Base-by-base conservation (phyloP, 2,888 invertebrate genomes). In the Dicranocentrus wangi region DNA sequence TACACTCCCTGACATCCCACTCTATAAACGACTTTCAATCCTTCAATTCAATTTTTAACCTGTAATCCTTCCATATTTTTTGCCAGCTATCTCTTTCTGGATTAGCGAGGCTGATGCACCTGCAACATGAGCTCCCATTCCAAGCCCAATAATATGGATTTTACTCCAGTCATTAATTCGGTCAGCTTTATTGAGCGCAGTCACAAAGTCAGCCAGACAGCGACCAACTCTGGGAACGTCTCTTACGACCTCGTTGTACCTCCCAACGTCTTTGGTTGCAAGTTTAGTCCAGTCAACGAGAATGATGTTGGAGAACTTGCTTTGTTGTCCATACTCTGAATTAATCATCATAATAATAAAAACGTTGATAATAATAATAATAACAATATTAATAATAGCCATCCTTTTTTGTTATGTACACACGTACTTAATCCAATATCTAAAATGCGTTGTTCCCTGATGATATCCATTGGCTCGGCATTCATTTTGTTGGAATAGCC, bases 101-200 rank as follows among this genome's bases (percentile, higher is more conserved):
- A 55, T 23, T 2, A 21, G 2, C 8, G 23, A 55, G 55, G 21
- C 55, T 2, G 15, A 27, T 2, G 2, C n/a, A 5, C 58, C 75
- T 15, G 75, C 75, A 0, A 75, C 43, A 27, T 75, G 75, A 2
- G 75, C 66, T 25, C 75, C 75, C 42, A 75, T 1, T 2, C 23
- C 19, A 43, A 17, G 55, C 2, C 75, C 75, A 8, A 75, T 53
- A 8, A 75, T 21, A 21, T 77, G 76, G 47, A 69, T 25, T 0
- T 42, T 21, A 1, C 3, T 27, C 17, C 10, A 17, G 2, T 19
- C 23, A 3, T 23, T 27, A 8, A 68, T 3, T 2, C 53, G 21
- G 21, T 53, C 55, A 10, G 5, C 28, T 7, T 66, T 66, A 3
- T 17, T 5, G 32, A 77, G 21, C 3, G n/a, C 21, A 8, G 10